phyloP scores from a whole-genome alignment of 1,140 invertebrate genomes.

The Meloidogyne floridensis region DNA sequence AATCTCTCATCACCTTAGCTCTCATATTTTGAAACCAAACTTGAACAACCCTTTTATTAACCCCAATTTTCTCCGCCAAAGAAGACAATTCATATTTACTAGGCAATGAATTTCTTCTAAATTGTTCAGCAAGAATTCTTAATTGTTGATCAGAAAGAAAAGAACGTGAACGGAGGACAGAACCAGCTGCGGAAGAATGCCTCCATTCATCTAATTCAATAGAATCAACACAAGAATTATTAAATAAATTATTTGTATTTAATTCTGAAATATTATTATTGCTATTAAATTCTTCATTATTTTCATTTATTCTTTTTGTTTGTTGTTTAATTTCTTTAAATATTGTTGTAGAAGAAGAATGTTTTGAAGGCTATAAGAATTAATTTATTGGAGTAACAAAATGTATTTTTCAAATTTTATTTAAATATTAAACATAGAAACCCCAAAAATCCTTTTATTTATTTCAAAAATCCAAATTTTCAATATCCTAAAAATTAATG shows the following conservation, averaged over 20 bases:
- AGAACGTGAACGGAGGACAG: constrained; percentile 77
- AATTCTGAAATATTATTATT: neutral
- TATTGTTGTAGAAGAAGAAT: neutral
- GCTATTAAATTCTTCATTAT: neutral
- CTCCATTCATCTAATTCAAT: constrained; percentile 32
- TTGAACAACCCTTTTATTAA: constrained; percentile 89
- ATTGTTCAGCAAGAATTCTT: constrained; percentile 82
- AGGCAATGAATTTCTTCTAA: constrained; percentile 83
- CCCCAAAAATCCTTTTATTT: no score
- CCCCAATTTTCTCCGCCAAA: constrained; percentile 84
- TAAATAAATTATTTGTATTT: neutral
- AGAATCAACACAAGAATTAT: constrained; percentile 13
- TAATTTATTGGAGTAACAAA: no score
- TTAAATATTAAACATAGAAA: no score
- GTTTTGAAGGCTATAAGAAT: neutral
- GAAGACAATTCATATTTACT: constrained; percentile 86
- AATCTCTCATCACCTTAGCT: constrained; percentile 71
- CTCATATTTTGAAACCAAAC: constrained; percentile 96
- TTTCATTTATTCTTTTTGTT: neutral
- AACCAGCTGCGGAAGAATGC: constrained; percentile 36
- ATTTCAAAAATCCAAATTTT: no score
- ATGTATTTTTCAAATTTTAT: no score
- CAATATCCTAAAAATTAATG: no score
- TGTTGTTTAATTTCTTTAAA: neutral
- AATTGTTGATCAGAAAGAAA: constrained; percentile 90